Evolutionary conservation across 2,888 invertebrate genomes (phyloP), one percentile per base, ranked within the genome.

Genomic region (Hypsopygia costalis): DNA sequence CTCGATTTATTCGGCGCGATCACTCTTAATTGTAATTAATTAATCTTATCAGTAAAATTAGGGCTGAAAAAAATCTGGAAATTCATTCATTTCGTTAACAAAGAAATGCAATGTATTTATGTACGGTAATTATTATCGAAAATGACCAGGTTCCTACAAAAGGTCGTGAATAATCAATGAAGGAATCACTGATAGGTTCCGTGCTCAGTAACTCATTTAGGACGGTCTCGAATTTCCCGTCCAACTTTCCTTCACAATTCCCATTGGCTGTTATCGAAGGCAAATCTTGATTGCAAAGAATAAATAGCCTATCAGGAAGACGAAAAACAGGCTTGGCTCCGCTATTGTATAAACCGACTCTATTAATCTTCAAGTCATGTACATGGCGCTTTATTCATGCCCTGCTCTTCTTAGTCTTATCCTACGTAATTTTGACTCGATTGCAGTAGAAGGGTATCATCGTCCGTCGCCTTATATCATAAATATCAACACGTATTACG

Each of bases 121-220:
- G 25, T 8, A 25, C 1, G 25, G 2, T 5, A 25, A 25, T 25
- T 25, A 25, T 25, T n/a, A 2, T n/a, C 25, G 5, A 1, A 25
- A n/a, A 25, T 25, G 2, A n/a, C 8, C 25, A 25, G 25, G 7
- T 25, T 25, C 7, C 25, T 25, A 25, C 25, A 25, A 25, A 4
- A 6, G 16, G 6, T 20, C 4, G 5, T 16, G 6, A 7, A 8
- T 32, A 32, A 32, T 32, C 32, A 32, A 32, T 32, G 16, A 32
- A 16, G 7, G 25, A 25, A 7, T 21, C 25, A 25, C 25, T 25
- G 25, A 25, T 25, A 32, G 20, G 5, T n/a, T 20, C 20, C 32
- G 32, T 32, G 20, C 32, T 32, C 32, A 31, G 31, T 20, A 20
- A 32, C 32, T 32, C 32, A 20, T 32, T 32, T 32, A 32, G 32